Base-by-base conservation (phyloP, 2,113 vertebrate species). In the Grallaria varia region DNA sequence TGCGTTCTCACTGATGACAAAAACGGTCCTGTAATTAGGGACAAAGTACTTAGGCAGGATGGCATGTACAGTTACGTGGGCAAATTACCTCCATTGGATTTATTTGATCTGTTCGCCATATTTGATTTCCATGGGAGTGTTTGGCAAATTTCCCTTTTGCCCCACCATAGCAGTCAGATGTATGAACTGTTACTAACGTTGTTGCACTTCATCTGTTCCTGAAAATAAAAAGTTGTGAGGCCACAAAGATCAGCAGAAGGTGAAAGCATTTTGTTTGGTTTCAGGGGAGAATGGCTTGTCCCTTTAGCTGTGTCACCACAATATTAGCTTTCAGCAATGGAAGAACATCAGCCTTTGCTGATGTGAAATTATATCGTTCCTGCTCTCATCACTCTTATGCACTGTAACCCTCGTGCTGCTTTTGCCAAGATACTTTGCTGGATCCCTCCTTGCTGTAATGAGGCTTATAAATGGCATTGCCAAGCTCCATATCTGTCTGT, bases 41-140 rank as follows among this genome's bases (percentile, higher is more conserved):
- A 64, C 4, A 2, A 71, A 75, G 14, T n/a, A 7, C 52, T 67
- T 31, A 47, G 58, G 12, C n/a, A 72, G n/a, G 17, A 42, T 62
- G n/a, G 7, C 20, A 58, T 0, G 0, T 31, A 12, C 21, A 16
- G 30, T 37, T 42, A 66, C 20, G 10, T 35, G 35, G 28, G 55
- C 19, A 12, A 35, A n/a, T 77, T 73, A 44, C 7, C 10, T n/a
- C 53, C 39, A 1, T 21, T 25, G 16, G 21, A 39, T 72, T 63
- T 68, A 23, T 19, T 73, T 21, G 12, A 37, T 33, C 19, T 59
- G 8, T 84, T 92, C 87, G 4, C 24, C 39, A 53, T 21, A 18
- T 25, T 8, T 53, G 10, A 55, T 87, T 87, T 73, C 27, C 39
- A 55, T 59, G 12, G 22, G 73, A 45, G 5, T 27, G 8, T 50